phyloP scores from a whole-genome alignment of 1,140 invertebrate species.

The Panagrolaimus sp. region DNA sequence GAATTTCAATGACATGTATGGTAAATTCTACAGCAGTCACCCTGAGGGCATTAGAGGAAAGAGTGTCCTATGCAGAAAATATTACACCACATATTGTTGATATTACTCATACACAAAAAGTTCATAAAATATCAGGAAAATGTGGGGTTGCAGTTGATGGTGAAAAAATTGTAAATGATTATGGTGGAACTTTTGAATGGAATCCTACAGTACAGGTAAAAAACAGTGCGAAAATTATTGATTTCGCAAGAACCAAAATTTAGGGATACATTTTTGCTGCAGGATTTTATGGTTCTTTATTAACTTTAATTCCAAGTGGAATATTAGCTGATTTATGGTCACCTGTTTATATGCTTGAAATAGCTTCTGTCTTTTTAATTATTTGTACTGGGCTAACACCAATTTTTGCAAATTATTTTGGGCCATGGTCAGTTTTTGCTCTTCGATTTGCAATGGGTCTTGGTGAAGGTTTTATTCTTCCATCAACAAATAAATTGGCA shows the following conservation, averaged over 20 bases:
- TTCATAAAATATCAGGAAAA: neutral
- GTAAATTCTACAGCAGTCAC: conserved; percentile 13
- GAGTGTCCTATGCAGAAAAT: neutral
- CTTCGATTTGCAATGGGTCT: conserved; percentile 5
- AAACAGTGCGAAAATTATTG: neutral
- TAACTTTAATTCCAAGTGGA: neutral
- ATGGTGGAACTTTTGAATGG: conserved; percentile 13
- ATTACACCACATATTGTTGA: neutral
- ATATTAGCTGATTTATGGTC: conserved; percentile 3
- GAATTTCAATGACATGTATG: conserved; percentile 14
- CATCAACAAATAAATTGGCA: conserved; percentile 43
- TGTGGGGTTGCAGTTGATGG: neutral
- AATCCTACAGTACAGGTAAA: conserved; percentile 3
- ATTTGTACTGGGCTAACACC: neutral
- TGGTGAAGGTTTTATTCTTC: conserved; percentile 25
- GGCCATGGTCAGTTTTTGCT: neutral
- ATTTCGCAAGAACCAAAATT: neutral
- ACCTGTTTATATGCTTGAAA: neutral
- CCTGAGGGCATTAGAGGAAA: conserved; percentile 2
- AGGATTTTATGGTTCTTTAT: conserved; percentile 7
- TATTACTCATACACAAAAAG: conserved; percentile 5
- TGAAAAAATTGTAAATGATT: conserved; percentile 15
- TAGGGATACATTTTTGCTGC: conserved; percentile 32
- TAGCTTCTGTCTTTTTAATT: neutral
- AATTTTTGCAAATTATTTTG: neutral